Base-by-base conservation (phyloP, 2,888 invertebrate genomes). In the Ormyrus thymus region DNA sequence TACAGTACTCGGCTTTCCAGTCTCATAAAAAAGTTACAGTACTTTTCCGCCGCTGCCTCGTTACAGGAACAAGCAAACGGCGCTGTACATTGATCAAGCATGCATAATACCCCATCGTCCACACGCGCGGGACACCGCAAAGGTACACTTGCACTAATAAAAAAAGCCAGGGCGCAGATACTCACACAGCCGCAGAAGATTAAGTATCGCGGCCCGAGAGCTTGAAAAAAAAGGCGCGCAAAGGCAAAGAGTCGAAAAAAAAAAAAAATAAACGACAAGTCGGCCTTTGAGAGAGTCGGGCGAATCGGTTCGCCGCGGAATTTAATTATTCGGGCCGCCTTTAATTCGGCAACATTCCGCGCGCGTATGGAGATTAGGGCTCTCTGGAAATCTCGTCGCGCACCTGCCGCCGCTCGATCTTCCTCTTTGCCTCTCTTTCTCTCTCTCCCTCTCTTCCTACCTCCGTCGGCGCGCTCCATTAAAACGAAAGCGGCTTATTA, bases 281-380 rank as follows among this genome's bases (percentile, higher is more conserved):
- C 55, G 50, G 53, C 51, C 76, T 79, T 79, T 75, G 79, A 76
- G 29, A 29, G 29, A 29, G 78, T 7, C 48, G 6, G 50, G 29
- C 45, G 65, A 56, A 61, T 62, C 71, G 68, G 62, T 70, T 56
- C 58, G 66, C 65, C 68, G 66, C 72, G 79, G 80, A 81, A 81
- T 81, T 81, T 82, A 81, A 82, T 81, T 81, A 81, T 78, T 78
- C 81, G 15, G 29, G 10, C 78, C 65, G 72, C 48, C 78, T 81
- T 78, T 76, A 78, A 81, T 81, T 81, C 79, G 79, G 78, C 74
- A 79, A 79, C 80, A 82, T 82, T 81, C 76, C 74, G 62, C 69
- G 66, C 71, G 46, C 72, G 71, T 82, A 81, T 79, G 74, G 81
- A 75, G 72, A 81, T 82, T 82, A 81, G 81, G 75, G 62, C 50